Percentiles rank a stretch among this genome's conserved stretches.
phyloP scores from a whole-genome alignment of 2,888 invertebrate genomes.

The Andrena chrysosceles region DNA sequence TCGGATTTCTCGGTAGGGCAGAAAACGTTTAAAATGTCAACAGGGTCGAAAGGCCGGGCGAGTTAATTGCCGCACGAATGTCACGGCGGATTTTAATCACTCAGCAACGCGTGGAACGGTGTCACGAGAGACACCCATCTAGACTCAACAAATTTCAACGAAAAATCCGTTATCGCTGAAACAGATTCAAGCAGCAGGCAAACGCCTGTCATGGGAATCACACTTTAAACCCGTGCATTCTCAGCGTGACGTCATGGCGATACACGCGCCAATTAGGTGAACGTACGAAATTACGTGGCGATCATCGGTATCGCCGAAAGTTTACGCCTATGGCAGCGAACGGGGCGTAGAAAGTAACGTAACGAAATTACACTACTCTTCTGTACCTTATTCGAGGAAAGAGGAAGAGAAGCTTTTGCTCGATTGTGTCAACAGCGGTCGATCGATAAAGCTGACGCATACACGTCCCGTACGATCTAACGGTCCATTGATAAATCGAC shows the following conservation, averaged over 20 bases:
- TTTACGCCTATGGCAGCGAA: not conserved
- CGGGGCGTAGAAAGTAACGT: not conserved
- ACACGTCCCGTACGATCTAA: slow-evolving; percentile 64
- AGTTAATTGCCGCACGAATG: slow-evolving; percentile 63
- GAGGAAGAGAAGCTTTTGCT: not conserved
- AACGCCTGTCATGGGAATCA: not conserved
- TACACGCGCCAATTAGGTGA: not conserved
- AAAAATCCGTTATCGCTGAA: not conserved
- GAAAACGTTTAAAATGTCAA: slow-evolving; percentile 66
- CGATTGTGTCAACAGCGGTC: slow-evolving; percentile 59
- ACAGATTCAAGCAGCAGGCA: not conserved
- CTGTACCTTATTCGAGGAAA: not conserved
- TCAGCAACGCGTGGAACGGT: slow-evolving; percentile 15
- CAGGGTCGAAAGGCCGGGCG: slow-evolving; percentile 57
- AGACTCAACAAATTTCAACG: slow-evolving; percentile 7
- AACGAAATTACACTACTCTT: not conserved
- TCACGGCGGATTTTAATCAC: slow-evolving; percentile 53
- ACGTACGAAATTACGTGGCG: not conserved
- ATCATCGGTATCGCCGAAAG: not conserved
- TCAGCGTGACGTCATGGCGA: not conserved
- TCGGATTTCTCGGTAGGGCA: slow-evolving; percentile 58
- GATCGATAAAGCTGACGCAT: slow-evolving; percentile 65
- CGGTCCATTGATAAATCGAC: slow-evolving; percentile 68
- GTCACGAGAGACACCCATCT: not conserved
- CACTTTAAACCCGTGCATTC: not conserved